Conservation (phyloP, 2,888 invertebrate genomes). For the Lycophotia porphyrea region DNA sequence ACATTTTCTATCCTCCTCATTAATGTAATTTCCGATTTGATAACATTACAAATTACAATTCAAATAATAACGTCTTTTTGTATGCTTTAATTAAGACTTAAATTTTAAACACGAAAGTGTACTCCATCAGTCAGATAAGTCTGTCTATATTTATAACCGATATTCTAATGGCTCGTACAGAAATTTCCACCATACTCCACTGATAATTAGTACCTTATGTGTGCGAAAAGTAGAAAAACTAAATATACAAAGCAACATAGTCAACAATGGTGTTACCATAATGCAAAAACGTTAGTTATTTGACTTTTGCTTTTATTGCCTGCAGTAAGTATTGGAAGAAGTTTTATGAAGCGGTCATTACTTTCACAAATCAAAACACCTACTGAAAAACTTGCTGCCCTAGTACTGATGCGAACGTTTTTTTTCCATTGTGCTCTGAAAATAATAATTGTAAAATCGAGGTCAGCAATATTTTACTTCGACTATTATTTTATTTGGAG, state of each 20-base stretch:
- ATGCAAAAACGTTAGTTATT: background rate
- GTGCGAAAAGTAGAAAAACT: background rate
- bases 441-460: background rate
- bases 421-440: background rate
- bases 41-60: background rate
- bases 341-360: background rate
- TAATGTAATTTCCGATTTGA: background rate
- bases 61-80: background rate
- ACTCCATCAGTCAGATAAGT: background rate
- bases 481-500: background rate
- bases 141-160: background rate
- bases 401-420: background rate
- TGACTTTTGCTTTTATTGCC: background rate
- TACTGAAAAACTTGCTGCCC: constrained; percentile 15
- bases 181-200: background rate
- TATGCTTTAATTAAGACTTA: background rate
- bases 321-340: background rate
- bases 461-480: background rate
- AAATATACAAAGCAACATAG: background rate
- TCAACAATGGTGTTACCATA: background rate
- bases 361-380: constrained; percentile 15
- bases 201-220: too few species aligned
- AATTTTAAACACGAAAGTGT: background rate
- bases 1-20: background rate
- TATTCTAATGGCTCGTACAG: background rate